Conservation (phyloP, 2,113 vertebrate species). For the Crotalus viridis region DNA sequence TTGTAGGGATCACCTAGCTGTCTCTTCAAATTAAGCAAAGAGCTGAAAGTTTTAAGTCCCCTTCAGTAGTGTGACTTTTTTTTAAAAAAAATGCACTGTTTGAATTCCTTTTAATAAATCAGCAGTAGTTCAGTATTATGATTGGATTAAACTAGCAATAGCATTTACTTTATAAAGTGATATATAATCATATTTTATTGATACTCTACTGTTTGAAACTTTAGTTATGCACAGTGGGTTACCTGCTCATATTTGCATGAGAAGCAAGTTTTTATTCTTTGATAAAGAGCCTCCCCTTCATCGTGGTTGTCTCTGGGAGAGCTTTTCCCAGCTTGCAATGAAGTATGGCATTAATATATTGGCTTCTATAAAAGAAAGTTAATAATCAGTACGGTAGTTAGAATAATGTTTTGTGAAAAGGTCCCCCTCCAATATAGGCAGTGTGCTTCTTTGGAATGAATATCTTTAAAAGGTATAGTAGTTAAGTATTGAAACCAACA, state of each 20-base stretch:
- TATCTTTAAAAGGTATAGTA: neutral
- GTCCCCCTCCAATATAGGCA: neutral
- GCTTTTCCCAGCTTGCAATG: constrained; percentile 42
- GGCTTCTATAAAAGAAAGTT: constrained; percentile 31
- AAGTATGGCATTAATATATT: constrained; percentile 39
- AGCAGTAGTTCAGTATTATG: neutral
- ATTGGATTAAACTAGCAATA: constrained; percentile 46
- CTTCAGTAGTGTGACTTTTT: constrained; percentile 19
- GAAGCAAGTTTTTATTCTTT: constrained; percentile 16
- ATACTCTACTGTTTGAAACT: constrained; percentile 54
- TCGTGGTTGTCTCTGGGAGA: constrained; percentile 42
- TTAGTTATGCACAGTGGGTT: constrained; percentile 50
- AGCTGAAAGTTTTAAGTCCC: constrained; percentile 58
- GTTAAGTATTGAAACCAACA: neutral
- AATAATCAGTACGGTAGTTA: neutral
- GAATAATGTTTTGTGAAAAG: constrained; percentile 5
- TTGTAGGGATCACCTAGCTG: constrained; percentile 43
- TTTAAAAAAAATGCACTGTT: constrained; percentile 16
- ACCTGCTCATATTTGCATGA: constrained; percentile 44
- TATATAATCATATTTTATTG: constrained; percentile 48
- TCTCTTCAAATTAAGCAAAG: constrained; percentile 49
- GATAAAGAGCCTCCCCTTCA: constrained; percentile 38
- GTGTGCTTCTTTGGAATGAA: neutral
- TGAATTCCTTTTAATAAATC: constrained; percentile 23
- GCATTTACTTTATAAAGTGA: constrained; percentile 44